Base-by-base conservation (phyloP, 2,113 vertebrate species). In the Platysternon megacephalum region DNA sequence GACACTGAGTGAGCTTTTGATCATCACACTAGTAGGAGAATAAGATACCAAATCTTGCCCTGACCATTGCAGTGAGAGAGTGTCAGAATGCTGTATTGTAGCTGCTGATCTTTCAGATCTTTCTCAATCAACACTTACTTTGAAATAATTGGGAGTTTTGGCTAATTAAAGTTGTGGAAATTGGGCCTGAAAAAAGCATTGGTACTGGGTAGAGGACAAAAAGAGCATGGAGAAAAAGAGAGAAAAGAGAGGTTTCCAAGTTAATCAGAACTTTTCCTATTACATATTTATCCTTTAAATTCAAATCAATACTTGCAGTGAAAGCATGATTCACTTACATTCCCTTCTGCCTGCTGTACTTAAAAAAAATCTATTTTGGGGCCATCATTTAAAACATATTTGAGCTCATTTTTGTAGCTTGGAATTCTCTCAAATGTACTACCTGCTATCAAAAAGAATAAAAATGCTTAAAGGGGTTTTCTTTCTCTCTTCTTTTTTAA, bases 91-190 rank as follows among this genome's bases (percentile, higher is more conserved):
- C 28, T 85, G 3, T 39, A 2, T 51, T 1, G 56, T 58, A 76
- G 79, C 58, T 74, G 4, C 26, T n/a, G 61, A 16, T 68, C 61
- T 32, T 68, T 68, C 61, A 68, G 61, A 35, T 35, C 35, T 68
- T 68, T 74, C 84, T 42, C 39, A 82, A 28, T 55, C 55, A 76
- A 22, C 12, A 92, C 1, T 39, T 51, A 3, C 32, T 22, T 55
- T 87, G n/a, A 95, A 95, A 91, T 82, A 32, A 61, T 3, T 10
- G 2, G 53, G 35, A 51, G 84, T 90, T 91, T 95, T 87, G 42
- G 79, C 19, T 68, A 24, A 82, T 44, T 88, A 48, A 58, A 92
- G 24, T 24, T 49, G 49, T 14, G 1, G 4, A 91, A 1, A 44
- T 5, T 76, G 21, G 7, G 2, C 13, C 29, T 84, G 65, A 91